A percentile compares a stretch with the other conserved stretches of the same genome.
Conservation (phyloP, 2,797 vertebrate species). For the Zonotrichia albicollis region DNA sequence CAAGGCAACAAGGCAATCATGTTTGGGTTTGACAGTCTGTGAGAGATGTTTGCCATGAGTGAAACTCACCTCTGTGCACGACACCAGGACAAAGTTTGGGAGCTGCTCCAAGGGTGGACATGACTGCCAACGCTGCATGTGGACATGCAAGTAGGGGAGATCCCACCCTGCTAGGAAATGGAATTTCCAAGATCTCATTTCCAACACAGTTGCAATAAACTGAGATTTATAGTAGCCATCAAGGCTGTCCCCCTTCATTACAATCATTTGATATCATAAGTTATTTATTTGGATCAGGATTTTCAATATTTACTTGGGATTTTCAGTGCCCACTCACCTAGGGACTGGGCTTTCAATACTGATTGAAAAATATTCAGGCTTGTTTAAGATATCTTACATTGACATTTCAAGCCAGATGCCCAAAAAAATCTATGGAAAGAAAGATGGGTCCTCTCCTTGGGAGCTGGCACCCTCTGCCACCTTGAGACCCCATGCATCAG, state of each 20-base stretch:
- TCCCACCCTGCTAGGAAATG: not conserved
- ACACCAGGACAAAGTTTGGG: not conserved
- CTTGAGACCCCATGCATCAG: not conserved
- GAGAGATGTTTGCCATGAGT: not conserved
- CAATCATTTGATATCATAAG: not conserved
- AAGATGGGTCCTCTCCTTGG: not conserved
- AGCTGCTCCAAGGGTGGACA: not conserved
- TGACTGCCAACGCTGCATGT: not conserved
- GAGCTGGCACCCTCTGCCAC: not conserved
- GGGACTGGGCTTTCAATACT: not conserved
- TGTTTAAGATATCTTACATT: not conserved
- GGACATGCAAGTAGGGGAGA: not conserved
- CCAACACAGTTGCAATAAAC: not conserved
- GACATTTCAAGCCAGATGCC: not conserved
- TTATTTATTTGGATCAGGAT: not conserved
- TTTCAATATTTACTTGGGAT: not conserved
- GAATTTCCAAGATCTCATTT: not conserved
- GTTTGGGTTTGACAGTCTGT: not conserved
- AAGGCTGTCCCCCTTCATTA: not conserved
- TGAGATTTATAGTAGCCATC: not conserved
- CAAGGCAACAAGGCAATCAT: not conserved
- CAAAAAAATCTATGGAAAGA: not conserved
- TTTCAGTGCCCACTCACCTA: not conserved
- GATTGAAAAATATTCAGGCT: not conserved
- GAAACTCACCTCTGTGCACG: not conserved